phyloP scores from a whole-genome alignment of 2,888 invertebrate species.

The Germaria angustata region DNA sequence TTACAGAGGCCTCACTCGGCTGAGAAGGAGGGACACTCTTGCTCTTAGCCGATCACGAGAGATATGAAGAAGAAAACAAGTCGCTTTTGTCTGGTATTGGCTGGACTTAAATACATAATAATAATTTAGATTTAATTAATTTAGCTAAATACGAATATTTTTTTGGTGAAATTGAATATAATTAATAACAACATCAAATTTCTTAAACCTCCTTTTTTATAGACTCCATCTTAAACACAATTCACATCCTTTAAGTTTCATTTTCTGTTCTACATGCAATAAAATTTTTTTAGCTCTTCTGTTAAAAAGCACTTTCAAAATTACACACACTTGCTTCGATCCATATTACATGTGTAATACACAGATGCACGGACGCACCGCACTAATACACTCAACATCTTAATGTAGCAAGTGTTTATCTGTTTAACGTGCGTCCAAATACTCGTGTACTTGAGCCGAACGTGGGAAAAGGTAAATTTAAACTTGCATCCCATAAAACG shows the following conservation, averaged over 20 bases:
- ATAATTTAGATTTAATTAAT: too few species aligned
- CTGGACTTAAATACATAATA: too few species aligned
- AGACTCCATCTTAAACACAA: neutral
- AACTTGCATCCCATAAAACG: slow-evolving; percentile 19
- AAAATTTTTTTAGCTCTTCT: slow-evolving; percentile 11
- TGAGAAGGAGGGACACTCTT: too few species aligned
- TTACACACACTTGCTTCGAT: slow-evolving; percentile 23
- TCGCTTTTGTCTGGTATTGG: too few species aligned
- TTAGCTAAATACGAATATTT: too few species aligned
- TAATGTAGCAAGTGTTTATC: slow-evolving; percentile 39
- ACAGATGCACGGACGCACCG: neutral
- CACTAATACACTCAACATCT: slow-evolving; percentile 6
- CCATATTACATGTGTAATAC: slow-evolving; percentile 14
- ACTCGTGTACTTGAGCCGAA: neutral
- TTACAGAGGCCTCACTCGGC: too few species aligned
- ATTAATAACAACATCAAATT: too few species aligned
- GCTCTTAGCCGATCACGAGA: too few species aligned
- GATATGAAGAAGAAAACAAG: too few species aligned
- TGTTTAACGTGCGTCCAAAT: slow-evolving; percentile 35
- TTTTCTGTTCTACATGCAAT: neutral
- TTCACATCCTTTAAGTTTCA: slow-evolving; percentile 1
- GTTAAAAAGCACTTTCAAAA: slow-evolving; percentile 19
- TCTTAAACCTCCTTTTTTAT: too few species aligned
- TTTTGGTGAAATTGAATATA: too few species aligned
- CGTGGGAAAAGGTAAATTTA: slow-evolving; percentile 19